These are phyloP conservation scores for Picus viridis DNA, from an alignment of 2,797 vertebrate species.

Conservation along the genomic window DNA sequence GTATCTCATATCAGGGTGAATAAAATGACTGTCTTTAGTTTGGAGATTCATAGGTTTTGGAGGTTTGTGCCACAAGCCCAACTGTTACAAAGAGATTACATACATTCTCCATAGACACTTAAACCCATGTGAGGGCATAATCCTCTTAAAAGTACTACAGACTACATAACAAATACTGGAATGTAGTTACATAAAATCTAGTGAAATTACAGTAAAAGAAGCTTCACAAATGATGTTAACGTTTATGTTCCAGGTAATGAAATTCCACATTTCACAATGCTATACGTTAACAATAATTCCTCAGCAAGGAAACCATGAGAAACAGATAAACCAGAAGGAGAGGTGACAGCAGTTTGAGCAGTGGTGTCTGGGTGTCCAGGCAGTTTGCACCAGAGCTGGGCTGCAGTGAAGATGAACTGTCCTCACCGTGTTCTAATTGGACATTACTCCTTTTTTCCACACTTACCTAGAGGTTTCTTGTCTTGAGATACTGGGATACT, in stretches of 20 bases:
- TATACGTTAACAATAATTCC: not conserved
- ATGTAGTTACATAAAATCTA: not conserved
- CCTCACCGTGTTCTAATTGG: rapidly evolving
- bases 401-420: not conserved
- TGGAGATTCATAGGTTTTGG: not conserved
- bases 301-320: not conserved
- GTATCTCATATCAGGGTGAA: not conserved
- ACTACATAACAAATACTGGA: not conserved
- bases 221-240: not conserved
- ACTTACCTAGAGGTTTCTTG: not conserved
- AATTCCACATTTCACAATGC: not conserved
- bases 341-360: not conserved
- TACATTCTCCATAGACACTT: slow-evolving; percentile 1
- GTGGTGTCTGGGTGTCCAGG: not conserved
- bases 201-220: not conserved
- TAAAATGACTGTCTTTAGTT: not conserved
- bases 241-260: not conserved
- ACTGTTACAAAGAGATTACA: not conserved
- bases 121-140: not conserved
- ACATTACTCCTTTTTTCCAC: not conserved
- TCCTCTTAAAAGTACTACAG: slow-evolving; percentile 15
- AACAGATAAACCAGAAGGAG: not conserved
- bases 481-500: not conserved
- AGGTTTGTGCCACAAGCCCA: not conserved
- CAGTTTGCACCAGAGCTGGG: not conserved